A percentile compares a stretch with the other conserved stretches of the same genome.
These are phyloP conservation scores for Spheniscus humboldti DNA, from an alignment of 2,797 vertebrate species.

Conservation along the genomic window DNA sequence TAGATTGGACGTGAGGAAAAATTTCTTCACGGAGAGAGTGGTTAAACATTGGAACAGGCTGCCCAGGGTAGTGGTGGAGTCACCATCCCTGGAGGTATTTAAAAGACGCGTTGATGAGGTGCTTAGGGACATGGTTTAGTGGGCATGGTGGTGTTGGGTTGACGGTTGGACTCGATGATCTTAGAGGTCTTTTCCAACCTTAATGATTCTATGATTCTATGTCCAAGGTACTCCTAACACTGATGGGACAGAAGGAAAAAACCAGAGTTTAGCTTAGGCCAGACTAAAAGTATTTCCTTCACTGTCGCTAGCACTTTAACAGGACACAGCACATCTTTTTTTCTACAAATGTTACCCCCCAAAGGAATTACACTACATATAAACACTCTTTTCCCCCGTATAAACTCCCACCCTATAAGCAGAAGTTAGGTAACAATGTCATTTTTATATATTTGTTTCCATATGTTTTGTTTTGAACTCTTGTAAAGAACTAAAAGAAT, in stretches of 20 bases:
- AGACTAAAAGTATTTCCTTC: background rate
- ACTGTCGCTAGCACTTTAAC: background rate
- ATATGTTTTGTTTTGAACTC: background rate
- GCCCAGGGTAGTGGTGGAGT: no score
- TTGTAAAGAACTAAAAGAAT: background rate
- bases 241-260: background rate
- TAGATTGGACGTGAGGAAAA: no score
- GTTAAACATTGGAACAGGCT: no score
- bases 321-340: background rate
- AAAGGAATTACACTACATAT: background rate
- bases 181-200: no score
- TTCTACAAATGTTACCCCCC: background rate
- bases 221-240: background rate
- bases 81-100: no score
- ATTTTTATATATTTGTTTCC: background rate
- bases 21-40: no score
- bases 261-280: rapidly evolving
- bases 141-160: no score
- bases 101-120: no score
- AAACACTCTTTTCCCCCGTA: background rate
- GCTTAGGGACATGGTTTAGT: no score
- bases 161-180: no score
- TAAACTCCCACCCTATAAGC: background rate
- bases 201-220: no score
- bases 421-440: background rate